Conservation (phyloP, 2,113 vertebrate genomes). For the Scortum barcoo region DNA sequence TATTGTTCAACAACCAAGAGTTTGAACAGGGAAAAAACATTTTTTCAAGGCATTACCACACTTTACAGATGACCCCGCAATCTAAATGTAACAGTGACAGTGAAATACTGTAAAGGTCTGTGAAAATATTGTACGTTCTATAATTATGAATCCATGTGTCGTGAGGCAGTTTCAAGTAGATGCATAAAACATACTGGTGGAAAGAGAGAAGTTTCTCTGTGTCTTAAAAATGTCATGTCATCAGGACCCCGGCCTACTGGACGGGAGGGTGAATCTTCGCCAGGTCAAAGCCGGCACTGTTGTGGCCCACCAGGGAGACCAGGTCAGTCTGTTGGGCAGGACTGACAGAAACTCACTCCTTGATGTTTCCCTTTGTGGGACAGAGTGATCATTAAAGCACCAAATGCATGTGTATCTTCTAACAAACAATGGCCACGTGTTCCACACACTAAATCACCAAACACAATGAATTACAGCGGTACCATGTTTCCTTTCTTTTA, state of each 20-base stretch:
- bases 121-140: neutral
- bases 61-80: neutral
- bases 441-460: neutral
- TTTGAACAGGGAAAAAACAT: neutral
- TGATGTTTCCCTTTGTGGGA: neutral
- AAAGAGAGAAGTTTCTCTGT: neutral
- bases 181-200: neutral
- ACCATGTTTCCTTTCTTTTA: neutral
- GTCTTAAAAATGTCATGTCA: neutral
- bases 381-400: neutral
- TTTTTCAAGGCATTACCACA: neutral
- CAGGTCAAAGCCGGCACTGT: slow-evolving; percentile 91
- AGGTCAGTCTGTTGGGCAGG: slow-evolving; percentile 83
- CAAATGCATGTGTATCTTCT: neutral
- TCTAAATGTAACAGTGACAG: neutral
- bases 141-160: neutral
- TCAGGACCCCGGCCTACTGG: slow-evolving; percentile 89
- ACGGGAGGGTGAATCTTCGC: slow-evolving; percentile 90
- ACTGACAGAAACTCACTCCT: neutral
- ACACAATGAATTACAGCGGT: neutral
- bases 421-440: neutral
- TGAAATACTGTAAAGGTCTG: neutral
- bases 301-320: slow-evolving; percentile 92
- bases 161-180: neutral
- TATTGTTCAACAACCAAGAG: neutral